Evolutionary conservation across 2,797 vertebrate genomes (phyloP).

Genomic region (Cossypha caffra): DNA sequence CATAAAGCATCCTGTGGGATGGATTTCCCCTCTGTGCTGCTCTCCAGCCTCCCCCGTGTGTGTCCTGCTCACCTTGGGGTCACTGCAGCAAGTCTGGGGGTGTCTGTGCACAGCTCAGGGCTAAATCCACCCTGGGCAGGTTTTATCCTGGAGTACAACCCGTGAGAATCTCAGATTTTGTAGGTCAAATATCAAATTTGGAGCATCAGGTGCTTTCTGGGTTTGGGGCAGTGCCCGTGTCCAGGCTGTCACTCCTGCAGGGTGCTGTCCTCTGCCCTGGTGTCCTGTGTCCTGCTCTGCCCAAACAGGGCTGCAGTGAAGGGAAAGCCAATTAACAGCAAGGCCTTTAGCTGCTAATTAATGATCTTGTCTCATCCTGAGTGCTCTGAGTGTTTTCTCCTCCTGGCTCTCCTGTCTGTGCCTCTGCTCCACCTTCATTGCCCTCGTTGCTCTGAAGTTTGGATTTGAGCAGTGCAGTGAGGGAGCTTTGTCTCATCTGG

Average conservation of each 20-base stretch:
- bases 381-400: neutral
- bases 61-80: neutral
- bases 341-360: neutral
- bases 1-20: neutral
- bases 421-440: neutral
- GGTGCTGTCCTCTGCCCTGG: neutral
- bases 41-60: neutral
- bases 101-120: accelerated
- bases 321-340: neutral
- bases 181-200: too few relatives aligned
- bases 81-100: accelerated
- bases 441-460: accelerated
- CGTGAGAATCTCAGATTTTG: accelerated
- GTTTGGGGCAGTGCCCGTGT: accelerated
- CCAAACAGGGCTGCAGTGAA: neutral
- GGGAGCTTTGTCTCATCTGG: neutral
- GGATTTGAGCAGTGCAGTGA: neutral
- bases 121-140: accelerated
- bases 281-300: neutral
- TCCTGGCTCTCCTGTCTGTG: neutral
- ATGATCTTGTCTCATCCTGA: accelerated
- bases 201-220: neutral
- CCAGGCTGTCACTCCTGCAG: neutral
- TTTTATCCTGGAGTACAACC: neutral
- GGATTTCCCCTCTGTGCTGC: neutral